Percentiles rank a stretch among this genome's conserved stretches.
phyloP scores from a whole-genome alignment of 2,113 vertebrate species.

The Brevimyrus niger region DNA sequence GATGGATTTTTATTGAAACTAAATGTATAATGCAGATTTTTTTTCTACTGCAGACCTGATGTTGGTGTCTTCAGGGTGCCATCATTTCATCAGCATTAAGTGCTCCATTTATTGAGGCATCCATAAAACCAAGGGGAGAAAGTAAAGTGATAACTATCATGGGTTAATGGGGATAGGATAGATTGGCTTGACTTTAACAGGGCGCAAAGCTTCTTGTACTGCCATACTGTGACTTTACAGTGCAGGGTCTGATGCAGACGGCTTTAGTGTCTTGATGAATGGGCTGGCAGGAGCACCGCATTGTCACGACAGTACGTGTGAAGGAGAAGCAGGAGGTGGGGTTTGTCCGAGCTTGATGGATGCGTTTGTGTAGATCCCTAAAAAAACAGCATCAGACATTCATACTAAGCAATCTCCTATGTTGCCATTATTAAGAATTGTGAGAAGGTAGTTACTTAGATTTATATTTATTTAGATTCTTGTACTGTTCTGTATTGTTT shows the following conservation, averaged over 20 bases:
- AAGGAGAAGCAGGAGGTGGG: neutral
- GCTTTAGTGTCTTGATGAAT: conserved; percentile 34
- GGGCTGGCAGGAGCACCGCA: conserved; percentile 15
- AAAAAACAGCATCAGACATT: neutral
- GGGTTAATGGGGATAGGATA: conserved; percentile 19
- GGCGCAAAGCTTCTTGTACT: conserved; percentile 16
- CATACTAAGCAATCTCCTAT: neutral
- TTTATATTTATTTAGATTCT: neutral
- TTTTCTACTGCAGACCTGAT: neutral
- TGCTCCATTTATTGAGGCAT: conserved; percentile 29
- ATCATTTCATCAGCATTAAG: conserved; percentile 25
- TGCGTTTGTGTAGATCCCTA: neutral
- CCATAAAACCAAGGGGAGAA: conserved; percentile 22
- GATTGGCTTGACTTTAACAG: conserved; percentile 23
- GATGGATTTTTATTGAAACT: neutral
- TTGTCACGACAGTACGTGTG: neutral
- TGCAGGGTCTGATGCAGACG: conserved; percentile 23
- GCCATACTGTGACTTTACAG: conserved; percentile 14
- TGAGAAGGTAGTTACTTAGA: neutral
- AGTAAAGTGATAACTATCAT: conserved; percentile 18
- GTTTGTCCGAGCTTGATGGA: neutral
- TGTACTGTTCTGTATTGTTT: neutral
- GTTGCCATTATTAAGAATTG: neutral
- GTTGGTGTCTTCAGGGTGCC: conserved; percentile 21
- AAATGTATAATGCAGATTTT: neutral